A percentile compares a stretch with the other conserved stretches of the same genome.
Evolutionary conservation across 2,888 invertebrate genomes (phyloP).

Genomic region (Acheta domesticus): DNA sequence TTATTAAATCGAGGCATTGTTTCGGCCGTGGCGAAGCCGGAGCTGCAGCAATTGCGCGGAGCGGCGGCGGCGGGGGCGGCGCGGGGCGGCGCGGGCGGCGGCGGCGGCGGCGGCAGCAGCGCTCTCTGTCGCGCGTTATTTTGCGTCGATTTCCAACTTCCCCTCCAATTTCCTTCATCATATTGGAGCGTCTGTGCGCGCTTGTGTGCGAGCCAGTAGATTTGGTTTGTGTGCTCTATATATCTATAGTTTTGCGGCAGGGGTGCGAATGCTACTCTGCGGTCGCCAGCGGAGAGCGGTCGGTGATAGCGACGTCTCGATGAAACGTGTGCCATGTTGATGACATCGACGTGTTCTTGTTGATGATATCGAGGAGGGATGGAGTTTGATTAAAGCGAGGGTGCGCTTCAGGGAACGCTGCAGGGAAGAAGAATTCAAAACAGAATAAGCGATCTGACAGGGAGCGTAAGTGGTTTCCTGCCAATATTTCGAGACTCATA

Average conservation of each 20-base stretch:
- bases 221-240: slow-evolving; percentile 24
- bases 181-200: slow-evolving; percentile 33
- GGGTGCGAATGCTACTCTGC: background rate
- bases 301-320: no score
- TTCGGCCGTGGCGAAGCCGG: slow-evolving; percentile 28
- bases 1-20: slow-evolving; percentile 38
- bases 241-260: background rate
- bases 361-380: no score
- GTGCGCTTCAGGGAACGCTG: no score
- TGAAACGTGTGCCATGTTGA: no score
- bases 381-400: no score
- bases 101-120: background rate
- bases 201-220: slow-evolving; percentile 30
- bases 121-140: slow-evolving; percentile 29
- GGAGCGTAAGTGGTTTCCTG: no score
- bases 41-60: slow-evolving; percentile 21
- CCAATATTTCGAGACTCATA: no score
- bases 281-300: background rate
- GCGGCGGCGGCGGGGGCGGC: slow-evolving; percentile 21
- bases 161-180: slow-evolving; percentile 36
- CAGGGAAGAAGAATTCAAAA: no score
- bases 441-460: no score
- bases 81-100: background rate
- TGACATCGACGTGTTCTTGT: no score
- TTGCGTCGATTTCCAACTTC: slow-evolving; percentile 34